phyloP scores from a whole-genome alignment of 2,888 invertebrate genomes.

The Melanophora roralis region DNA sequence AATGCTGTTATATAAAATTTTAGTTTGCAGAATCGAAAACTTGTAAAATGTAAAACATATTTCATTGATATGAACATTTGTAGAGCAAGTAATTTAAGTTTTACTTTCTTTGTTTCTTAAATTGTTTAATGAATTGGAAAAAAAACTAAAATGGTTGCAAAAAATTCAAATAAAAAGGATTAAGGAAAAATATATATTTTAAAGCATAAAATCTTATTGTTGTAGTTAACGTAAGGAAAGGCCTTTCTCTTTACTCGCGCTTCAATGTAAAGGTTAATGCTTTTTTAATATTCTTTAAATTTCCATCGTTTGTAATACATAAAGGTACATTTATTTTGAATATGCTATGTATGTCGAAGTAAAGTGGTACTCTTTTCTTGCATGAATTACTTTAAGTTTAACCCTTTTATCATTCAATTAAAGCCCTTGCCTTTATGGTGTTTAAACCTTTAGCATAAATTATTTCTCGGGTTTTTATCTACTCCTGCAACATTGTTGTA shows the following conservation, averaged over 20 bases:
- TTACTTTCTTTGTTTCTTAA: not conserved
- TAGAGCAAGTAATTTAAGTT: constrained; percentile 44
- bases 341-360: not conserved
- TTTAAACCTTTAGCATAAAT: not conserved
- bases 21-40: constrained; percentile 19
- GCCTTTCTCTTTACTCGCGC: constrained; percentile 36
- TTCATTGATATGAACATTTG: constrained; percentile 50
- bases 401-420: constrained; percentile 65
- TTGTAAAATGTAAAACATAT: constrained; percentile 35
- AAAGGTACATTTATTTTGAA: not conserved
- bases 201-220: too few species aligned
- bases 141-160: constrained; percentile 26
- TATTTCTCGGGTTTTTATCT: not conserved
- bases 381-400: constrained; percentile 49
- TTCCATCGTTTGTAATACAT: not conserved
- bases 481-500: constrained; percentile 34
- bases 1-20: constrained; percentile 15
- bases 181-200: too few species aligned
- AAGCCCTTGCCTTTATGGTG: constrained; percentile 63
- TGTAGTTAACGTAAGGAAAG: not conserved
- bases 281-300: constrained; percentile 5
- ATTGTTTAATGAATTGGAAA: constrained; percentile 53
- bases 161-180: not conserved
- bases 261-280: not conserved
- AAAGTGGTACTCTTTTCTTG: constrained; percentile 39